Base-by-base conservation (phyloP, 1,140 invertebrate genomes). In the Drosophila serrata region DNA sequence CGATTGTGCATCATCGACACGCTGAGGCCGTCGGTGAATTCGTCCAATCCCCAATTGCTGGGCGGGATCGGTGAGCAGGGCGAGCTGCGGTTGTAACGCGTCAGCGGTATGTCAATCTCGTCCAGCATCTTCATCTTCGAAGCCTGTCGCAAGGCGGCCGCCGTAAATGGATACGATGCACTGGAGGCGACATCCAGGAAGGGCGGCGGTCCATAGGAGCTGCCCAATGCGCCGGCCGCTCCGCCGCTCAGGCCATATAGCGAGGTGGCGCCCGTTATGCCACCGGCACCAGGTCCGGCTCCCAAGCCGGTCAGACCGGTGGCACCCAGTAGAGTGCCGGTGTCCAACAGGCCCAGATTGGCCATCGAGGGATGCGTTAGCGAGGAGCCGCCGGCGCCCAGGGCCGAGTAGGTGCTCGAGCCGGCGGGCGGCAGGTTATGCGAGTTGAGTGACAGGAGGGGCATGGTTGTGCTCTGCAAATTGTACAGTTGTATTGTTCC, bases 121-220 rank as follows among this genome's bases (percentile, higher is more conserved):
- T 95, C 95, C 85, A 95, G 93, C 59, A 95, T 94, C 92, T 95
- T 95, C 90, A 95, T 92, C 88, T 95, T 95, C 75, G 91, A 90
- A 13, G 87, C 91, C 33, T 94, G 93, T 17, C 94, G 91, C 64
- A 95, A 82, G 8, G 95, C 94, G 17, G 95, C 94, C 92, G 95
- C 95, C 43, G 94, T 94, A 73, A 95, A 95, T 2, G 94, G 93
- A 84, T 94, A 94, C 27, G 94, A 94, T n/a, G 88, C 80, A 61
- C 87, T 87, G 43, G 90, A 85, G 29, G 86, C 91, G 6, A 88
- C 86, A 40, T 93, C 91, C 62, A 92, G 68, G 60, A 77, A 91
- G 19, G 88, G 91, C 33, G 90, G 87, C 45, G 90, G 87, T 9
- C 82, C 81, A 67, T 91, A 92, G 19, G 86, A 79, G 70, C 82